These are phyloP conservation scores for Pomatorhinus ruficollis DNA, from an alignment of 2,113 vertebrate species.

Conservation along the genomic window DNA sequence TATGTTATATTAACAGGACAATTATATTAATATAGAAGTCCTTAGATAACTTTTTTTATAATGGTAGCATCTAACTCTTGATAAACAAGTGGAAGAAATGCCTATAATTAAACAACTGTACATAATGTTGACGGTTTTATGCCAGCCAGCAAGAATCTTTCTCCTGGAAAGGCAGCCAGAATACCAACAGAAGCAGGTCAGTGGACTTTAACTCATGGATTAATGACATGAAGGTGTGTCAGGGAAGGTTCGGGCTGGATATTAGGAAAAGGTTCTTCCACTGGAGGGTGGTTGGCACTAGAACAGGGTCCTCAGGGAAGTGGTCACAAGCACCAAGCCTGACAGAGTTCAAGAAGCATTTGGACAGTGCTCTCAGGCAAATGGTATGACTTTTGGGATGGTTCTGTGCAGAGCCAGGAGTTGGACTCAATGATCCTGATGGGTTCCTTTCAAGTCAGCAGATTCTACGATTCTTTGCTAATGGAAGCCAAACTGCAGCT, in stretches of 20 bases:
- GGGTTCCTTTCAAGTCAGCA: not conserved
- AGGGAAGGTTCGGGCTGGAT: not conserved
- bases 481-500: not conserved
- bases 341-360: not conserved
- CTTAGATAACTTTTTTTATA: not conserved
- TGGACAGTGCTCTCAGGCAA: not conserved
- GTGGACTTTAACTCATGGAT: not conserved
- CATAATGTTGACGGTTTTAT: not conserved
- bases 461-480: not conserved
- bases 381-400: not conserved
- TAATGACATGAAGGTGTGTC: not conserved
- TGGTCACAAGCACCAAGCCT: not conserved
- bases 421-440: rapidly evolving
- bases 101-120: not conserved
- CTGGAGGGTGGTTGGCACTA: not conserved
- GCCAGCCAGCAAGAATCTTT: not conserved
- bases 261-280: not conserved
- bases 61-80: not conserved
- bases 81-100: not conserved
- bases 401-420: not conserved
- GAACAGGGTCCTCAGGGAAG: not conserved
- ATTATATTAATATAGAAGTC: not conserved
- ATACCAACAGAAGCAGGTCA: not conserved
- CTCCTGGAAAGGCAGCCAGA: not conserved
- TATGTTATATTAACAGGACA: not conserved